Evolutionary conservation across 2,113 vertebrate genomes (phyloP), one percentile per base, ranked within the genome.

Genomic region (Bubo bubo): DNA sequence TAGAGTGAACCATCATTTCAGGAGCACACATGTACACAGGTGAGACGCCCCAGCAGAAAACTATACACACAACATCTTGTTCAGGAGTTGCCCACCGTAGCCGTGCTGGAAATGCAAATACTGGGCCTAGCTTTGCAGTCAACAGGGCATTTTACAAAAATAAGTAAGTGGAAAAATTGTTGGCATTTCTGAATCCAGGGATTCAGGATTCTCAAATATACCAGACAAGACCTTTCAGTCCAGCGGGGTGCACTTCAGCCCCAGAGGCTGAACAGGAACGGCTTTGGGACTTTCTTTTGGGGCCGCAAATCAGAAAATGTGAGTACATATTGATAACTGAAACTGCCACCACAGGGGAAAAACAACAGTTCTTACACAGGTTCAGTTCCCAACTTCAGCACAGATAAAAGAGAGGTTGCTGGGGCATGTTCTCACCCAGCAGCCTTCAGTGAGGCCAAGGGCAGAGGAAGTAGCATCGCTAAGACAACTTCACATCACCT

Each of bases 311-410:
- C 39, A 55, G 86, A 53, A 79, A 26, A 39, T 0, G 0, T 37
- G 43, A 52, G 73, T 34, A 58, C 3, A 4, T 34, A 19, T 2
- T 22, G 52, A 37, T 39, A 77, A 76, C 9, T 9, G 47, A 82
- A 95, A 62, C 35, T 52, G 28, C 21, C 12, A 6, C 41, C 34
- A 37, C n/a, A 55, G 26, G 13, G 11, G 6, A 9, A 6, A 30
- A 32, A 41, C n/a, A 19, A 5, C 43, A 7, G n/a, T 19, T 77
- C n/a, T 62, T 35, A 24, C 0, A 0, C 22, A 47, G 21, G 39
- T 67, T 81, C 70, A 34, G 20, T 43, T 47, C 32, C 21, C 68
- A 45, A 39, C 35, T 52, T 49, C n/a, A 80, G 49, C 47, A 67
- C 12, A 58, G 70, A 45, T 35, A 13, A 35, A 66, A 72, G 34